phyloP scores from a whole-genome alignment of 1,140 invertebrate species.

The Medauroidea extradentata region DNA sequence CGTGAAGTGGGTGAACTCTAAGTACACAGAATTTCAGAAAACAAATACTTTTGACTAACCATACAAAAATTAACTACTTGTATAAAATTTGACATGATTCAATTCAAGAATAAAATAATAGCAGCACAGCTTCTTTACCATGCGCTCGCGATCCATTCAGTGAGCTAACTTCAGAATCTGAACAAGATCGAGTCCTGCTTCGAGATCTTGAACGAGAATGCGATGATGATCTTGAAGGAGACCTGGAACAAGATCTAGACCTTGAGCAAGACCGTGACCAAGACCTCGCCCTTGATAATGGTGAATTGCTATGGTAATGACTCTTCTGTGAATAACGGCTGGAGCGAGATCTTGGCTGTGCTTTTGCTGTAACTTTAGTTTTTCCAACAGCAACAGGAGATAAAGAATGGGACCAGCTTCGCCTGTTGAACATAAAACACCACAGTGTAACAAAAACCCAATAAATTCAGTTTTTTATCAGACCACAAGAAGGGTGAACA shows the following conservation, averaged over 20 bases:
- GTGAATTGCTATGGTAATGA: too few relatives aligned
- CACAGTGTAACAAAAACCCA: background rate
- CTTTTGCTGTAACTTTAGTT: constrained; percentile 43
- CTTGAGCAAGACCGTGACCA: constrained; percentile 34
- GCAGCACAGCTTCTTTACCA: too few relatives aligned
- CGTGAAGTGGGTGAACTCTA: too few relatives aligned
- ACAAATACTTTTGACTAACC: too few relatives aligned
- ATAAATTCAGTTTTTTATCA: background rate
- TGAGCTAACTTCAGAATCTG: too few relatives aligned
- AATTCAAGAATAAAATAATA: too few relatives aligned
- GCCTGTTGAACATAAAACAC: constrained; percentile 4
- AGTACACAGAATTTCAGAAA: too few relatives aligned
- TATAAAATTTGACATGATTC: too few relatives aligned
- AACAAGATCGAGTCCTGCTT: constrained; percentile 12
- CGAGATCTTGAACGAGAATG: constrained; percentile 38
- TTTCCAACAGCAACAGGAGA: constrained; percentile 38
- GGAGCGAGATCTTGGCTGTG: constrained; percentile 42
- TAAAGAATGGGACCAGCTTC: constrained; percentile 31
- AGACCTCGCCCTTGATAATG: too few relatives aligned
- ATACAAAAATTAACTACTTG: too few relatives aligned
- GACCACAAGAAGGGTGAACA: background rate
- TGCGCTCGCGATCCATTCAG: too few relatives aligned
- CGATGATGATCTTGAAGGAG: constrained; percentile 39
- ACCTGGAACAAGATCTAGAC: constrained; percentile 48
- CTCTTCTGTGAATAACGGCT: constrained; percentile 23